Conservation (phyloP, 2,888 invertebrate genomes). For the Ormyrus rosae region DNA sequence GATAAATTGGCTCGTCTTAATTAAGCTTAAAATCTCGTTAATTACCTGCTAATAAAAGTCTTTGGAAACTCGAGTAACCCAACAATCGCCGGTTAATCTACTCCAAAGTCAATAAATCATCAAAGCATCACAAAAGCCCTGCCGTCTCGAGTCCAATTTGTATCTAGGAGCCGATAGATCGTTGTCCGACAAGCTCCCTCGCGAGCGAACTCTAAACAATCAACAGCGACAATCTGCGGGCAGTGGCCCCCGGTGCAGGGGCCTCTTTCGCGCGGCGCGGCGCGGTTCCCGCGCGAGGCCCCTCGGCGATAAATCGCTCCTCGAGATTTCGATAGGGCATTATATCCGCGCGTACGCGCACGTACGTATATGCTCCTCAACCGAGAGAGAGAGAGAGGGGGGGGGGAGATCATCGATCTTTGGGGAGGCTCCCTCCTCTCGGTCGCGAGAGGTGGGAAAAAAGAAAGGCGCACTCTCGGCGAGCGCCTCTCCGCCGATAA, state of each 20-base stretch:
- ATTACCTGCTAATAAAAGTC: too few species aligned
- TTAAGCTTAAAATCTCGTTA: too few species aligned
- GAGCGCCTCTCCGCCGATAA: slow-evolving; percentile 47
- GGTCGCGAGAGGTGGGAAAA: slow-evolving; percentile 10
- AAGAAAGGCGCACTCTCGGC: background rate
- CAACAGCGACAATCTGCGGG: slow-evolving; percentile 19
- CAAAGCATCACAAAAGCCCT: too few species aligned
- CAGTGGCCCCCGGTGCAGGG: background rate
- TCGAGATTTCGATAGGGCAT: slow-evolving; percentile 42
- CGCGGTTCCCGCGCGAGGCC: background rate
- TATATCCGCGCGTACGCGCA: slow-evolving; percentile 6
- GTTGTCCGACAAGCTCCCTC: background rate
- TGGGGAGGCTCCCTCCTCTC: background rate
- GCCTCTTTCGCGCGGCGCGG: background rate
- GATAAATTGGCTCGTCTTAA: too few species aligned
- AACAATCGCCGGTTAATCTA: too few species aligned
- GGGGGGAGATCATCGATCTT: slow-evolving; percentile 53
- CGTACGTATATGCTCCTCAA: slow-evolving; percentile 2
- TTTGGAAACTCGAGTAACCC: too few species aligned
- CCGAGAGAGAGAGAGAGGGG: too few species aligned
- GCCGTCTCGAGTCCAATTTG: slow-evolving; percentile 28
- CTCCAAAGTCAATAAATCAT: too few species aligned
- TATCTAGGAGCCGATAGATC: slow-evolving; percentile 33
- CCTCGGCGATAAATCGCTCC: slow-evolving; percentile 44
- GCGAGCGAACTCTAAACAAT: background rate